These are phyloP conservation scores for Nymphalis c-album DNA, from an alignment of 2,888 invertebrate species.

Conservation along the genomic window DNA sequence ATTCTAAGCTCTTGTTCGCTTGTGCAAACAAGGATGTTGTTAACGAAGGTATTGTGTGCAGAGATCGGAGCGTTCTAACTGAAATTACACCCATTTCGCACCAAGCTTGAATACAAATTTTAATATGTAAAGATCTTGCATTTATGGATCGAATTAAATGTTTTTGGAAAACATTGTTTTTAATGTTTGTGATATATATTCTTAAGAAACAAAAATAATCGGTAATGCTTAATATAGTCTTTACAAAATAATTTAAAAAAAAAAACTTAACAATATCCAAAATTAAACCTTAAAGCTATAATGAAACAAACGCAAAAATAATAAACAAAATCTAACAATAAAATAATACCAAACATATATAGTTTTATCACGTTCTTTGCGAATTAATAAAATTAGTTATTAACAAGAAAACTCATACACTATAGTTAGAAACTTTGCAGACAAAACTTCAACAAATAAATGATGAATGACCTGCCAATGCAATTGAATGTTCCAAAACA, in stretches of 20 bases:
- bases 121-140: background rate
- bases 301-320: background rate
- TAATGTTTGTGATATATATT: too few species aligned
- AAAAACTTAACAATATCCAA: too few species aligned
- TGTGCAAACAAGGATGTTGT: background rate
- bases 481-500: background rate
- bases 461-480: background rate
- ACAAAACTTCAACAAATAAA: slow-evolving; percentile 1
- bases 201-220: too few species aligned
- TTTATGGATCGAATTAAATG: background rate
- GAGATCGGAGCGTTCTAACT: background rate
- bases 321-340: too few species aligned
- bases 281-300: background rate
- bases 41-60: slow-evolving; percentile 5
- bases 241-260: too few species aligned
- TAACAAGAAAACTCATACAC: background rate
- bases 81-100: background rate
- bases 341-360: too few species aligned
- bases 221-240: too few species aligned
- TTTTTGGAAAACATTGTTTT: background rate
- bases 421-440: background rate
- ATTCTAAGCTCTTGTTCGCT: slow-evolving; percentile 1
- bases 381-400: too few species aligned
- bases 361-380: too few species aligned
- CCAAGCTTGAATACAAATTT: background rate